Base-by-base conservation (phyloP, 2,888 invertebrate genomes). In the Alitta virens region DNA sequence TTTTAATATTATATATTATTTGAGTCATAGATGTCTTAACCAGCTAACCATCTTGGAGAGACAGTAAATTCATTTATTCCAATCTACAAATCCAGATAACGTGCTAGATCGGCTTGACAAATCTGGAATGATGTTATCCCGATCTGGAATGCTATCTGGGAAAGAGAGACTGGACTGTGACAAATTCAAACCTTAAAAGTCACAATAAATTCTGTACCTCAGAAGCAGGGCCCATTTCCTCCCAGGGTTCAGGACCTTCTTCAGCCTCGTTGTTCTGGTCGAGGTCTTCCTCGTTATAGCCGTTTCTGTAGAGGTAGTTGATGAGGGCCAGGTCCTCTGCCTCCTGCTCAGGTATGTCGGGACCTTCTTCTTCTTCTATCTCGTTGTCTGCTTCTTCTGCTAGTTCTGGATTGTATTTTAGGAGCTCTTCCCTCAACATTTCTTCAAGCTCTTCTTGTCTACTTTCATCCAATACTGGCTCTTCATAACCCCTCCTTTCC, bases 271-370 rank as follows among this genome's bases (percentile, higher is more conserved):
- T 25, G 2, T 7, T 1, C 24, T 43, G 24, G 1, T 40, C 43
- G 23, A 1, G 43, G 7, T 40, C 24, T 3, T 21, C 18, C 7
- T 12, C 27, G 12, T 25, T 2, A 2, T 2, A 21, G 14, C 26
- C 49, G 1, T 46, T n/a, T 2, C 27, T 49, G 57, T 57, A 57
- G n/a, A 57, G 57, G 23, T 57, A 57, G 43, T 49, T 33, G 26
- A 57, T 43, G 18, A 57, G 46, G n/a, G 43, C 49, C 25, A 57
- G 26, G 3, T 43, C 24, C 42, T 56, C 40, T 24, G 43, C 57
- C 18, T 57, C 57, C 16, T 43, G 57, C 21, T 57, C 50, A 7
- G 49, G 21, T 5, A 51, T 38, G 24, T 40, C 18, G 5, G 26
- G 23, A n/a, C 14, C 40, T 50, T 49, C 58, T 18, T 27, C 50